These are phyloP conservation scores for Crocodylus rhombifer DNA, from an alignment of 2,797 vertebrate genomes.

Conservation along the genomic window DNA sequence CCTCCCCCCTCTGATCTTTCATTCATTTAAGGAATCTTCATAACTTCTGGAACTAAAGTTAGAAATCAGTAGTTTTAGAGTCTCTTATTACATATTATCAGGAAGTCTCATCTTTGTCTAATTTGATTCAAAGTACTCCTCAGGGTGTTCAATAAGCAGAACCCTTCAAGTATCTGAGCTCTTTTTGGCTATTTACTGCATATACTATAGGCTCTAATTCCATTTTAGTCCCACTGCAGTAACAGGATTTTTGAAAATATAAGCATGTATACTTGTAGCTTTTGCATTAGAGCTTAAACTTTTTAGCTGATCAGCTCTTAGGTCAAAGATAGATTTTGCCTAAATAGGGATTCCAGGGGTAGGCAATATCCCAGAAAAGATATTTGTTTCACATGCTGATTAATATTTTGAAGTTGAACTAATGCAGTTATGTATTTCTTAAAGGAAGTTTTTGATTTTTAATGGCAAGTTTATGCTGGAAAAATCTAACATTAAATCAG, in stretches of 20 bases:
- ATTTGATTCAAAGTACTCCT: background rate
- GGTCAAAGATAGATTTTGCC: background rate
- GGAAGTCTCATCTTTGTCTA: background rate
- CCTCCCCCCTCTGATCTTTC: background rate
- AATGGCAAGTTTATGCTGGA: no score
- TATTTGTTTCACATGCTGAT: no score
- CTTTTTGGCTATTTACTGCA: no score
- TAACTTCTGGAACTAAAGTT: no score
- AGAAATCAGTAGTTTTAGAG: no score
- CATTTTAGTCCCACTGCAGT: background rate
- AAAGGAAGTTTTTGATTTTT: no score
- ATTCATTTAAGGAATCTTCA: background rate
- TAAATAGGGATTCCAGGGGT: background rate
- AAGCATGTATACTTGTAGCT: background rate
- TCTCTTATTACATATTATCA: background rate
- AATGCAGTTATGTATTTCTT: no score
- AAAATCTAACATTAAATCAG: no score
- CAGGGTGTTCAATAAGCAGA: background rate
- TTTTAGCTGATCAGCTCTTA: background rate
- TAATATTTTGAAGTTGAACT: no score
- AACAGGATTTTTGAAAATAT: background rate
- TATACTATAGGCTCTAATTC: background rate
- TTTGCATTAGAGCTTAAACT: background rate
- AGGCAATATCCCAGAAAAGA: background rate
- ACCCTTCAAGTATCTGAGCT: background rate